Percentiles rank a stretch among this genome's conserved stretches.
Evolutionary conservation across 1,140 invertebrate species (phyloP).

Genomic region (Leptinotarsa defecta): DNA sequence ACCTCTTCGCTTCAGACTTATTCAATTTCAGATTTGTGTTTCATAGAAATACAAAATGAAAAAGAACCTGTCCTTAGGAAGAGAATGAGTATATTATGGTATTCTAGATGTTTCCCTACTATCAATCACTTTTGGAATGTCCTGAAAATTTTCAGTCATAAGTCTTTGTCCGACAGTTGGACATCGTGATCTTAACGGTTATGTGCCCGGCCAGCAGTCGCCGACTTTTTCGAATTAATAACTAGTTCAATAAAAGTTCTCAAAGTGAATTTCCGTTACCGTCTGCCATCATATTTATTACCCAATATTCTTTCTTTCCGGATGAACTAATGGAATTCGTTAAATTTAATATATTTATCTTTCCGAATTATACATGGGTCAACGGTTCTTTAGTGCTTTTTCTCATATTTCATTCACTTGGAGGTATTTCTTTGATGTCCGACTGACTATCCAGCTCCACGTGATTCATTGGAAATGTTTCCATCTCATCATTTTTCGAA

Average conservation of each 20-base stretch:
- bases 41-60: too few species aligned
- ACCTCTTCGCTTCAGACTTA: too few species aligned
- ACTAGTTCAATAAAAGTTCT: slow-evolving; percentile 42
- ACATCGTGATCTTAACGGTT: neutral
- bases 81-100: too few species aligned
- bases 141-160: neutral
- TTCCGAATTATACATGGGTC: slow-evolving; percentile 25
- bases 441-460: neutral
- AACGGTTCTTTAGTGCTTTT: slow-evolving; percentile 7
- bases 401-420: slow-evolving; percentile 11
- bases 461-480: neutral
- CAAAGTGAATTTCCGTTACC: slow-evolving; percentile 45
- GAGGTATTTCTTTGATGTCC: slow-evolving; percentile 15
- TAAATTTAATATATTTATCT: slow-evolving; percentile 30
- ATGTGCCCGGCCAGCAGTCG: neutral
- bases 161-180: neutral
- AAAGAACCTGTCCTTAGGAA: too few species aligned
- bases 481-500: neutral
- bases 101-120: too few species aligned
- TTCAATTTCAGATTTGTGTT: too few species aligned
- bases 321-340: slow-evolving; percentile 30
- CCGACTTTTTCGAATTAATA: slow-evolving; percentile 36
- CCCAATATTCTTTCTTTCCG: slow-evolving; percentile 36
- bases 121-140: too few species aligned
- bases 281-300: slow-evolving; percentile 42